Evolutionary conservation across 2,888 invertebrate species (phyloP).

Genomic region (Lasioglossum leucozonium): DNA sequence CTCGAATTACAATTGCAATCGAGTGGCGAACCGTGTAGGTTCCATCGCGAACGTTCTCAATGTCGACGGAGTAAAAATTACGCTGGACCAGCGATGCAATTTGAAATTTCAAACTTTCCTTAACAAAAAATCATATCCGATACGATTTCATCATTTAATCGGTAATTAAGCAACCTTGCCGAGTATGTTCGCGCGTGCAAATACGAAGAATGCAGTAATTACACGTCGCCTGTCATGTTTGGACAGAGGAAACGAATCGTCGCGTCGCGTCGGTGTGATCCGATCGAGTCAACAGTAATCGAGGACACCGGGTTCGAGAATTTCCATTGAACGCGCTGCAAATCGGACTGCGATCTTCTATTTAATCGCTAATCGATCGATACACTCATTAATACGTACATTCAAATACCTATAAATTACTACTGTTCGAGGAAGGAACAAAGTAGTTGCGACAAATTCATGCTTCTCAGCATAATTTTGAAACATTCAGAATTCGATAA

Average conservation of each 20-base stretch:
- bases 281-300: conserved; percentile 24
- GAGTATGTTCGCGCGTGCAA: neutral
- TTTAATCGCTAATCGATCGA: neutral
- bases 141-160: neutral
- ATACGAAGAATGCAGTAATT: conserved; percentile 26
- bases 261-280: neutral
- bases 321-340: neutral
- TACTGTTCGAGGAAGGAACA: no score
- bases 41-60: neutral
- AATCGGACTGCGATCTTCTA: neutral
- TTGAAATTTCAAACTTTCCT: neutral
- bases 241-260: conserved; percentile 23
- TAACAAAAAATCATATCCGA: neutral
- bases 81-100: neutral
- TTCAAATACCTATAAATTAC: neutral
- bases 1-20: conserved; percentile 25
- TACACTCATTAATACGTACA: neutral
- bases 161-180: neutral
- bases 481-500: no score
- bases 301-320: neutral
- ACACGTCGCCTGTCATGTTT: neutral
- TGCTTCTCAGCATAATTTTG: no score
- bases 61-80: neutral
- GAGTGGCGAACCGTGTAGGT: neutral
- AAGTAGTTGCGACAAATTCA: no score